Evolutionary conservation across 37 sponge, comb jelly and placozoan genomes (phyloP).

Genomic region (Lycopodina hypogea): DNA sequence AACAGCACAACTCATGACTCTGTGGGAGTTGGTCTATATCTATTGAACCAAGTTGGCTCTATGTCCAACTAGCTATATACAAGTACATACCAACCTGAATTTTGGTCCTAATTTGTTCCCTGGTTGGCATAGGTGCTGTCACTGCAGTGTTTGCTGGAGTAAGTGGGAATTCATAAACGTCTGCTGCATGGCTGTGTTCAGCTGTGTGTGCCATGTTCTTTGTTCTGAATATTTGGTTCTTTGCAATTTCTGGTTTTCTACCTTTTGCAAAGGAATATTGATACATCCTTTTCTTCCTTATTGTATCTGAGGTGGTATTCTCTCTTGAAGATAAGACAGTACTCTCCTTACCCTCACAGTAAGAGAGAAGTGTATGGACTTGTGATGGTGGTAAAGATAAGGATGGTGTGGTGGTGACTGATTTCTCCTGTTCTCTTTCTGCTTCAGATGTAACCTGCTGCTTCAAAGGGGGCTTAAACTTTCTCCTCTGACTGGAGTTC

Average conservation of each 20-base stretch:
- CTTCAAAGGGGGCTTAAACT: constrained; percentile 3
- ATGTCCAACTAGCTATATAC: too few relatives aligned
- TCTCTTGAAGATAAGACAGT: neutral
- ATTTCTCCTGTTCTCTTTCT: too few relatives aligned
- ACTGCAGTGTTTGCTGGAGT: neutral
- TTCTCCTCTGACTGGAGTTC: neutral
- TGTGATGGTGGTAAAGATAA: neutral
- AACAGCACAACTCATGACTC: too few relatives aligned
- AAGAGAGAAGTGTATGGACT: constrained; percentile 17
- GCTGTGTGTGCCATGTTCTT: neutral
- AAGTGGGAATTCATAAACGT: constrained; percentile 13
- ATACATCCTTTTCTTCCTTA: neutral
- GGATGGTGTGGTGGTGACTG: too few relatives aligned
- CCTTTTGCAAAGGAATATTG: constrained; percentile 1
- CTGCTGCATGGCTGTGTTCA: neutral
- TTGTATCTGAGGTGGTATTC: neutral
- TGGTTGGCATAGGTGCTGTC: neutral
- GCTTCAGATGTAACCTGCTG: neutral
- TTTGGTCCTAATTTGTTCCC: neutral
- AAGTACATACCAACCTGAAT: neutral
- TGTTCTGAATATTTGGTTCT: neutral
- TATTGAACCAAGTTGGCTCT: neutral
- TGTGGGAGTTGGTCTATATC: too few relatives aligned
- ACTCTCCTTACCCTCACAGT: constrained; percentile 3
- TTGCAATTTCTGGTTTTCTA: neutral